Evolutionary conservation across 2,888 invertebrate genomes (phyloP).

Genomic region (Stomorhina lunata): DNA sequence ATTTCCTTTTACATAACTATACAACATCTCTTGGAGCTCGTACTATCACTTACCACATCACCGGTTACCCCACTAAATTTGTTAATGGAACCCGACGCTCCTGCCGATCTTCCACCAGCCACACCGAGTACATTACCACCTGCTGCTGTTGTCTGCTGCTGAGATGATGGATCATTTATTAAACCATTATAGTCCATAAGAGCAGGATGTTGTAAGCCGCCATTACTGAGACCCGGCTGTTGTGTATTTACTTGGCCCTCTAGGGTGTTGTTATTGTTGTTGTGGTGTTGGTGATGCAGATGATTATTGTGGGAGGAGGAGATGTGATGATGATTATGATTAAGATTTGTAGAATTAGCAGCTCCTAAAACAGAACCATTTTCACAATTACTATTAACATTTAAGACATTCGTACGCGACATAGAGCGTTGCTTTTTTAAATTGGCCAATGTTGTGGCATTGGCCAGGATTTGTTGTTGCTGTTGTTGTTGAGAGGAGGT

Average conservation of each 20-base stretch:
- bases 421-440: slow-evolving; percentile 95
- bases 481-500: slow-evolving; percentile 23
- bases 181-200: slow-evolving; percentile 77
- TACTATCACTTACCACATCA: slow-evolving; percentile 87
- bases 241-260: slow-evolving; percentile 69
- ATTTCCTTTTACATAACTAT: slow-evolving; percentile 83
- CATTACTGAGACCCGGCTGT: slow-evolving; percentile 75
- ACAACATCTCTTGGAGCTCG: slow-evolving; percentile 87
- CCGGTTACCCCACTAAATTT: slow-evolving; percentile 88
- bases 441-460: slow-evolving; percentile 90
- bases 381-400: slow-evolving; percentile 78
- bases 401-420: slow-evolving; percentile 82
- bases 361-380: slow-evolving; percentile 80
- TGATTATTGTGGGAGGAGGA: slow-evolving; percentile 73
- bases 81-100: slow-evolving; percentile 70
- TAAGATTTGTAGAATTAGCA: slow-evolving; percentile 69
- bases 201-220: slow-evolving; percentile 77
- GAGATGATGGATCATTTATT: slow-evolving; percentile 65
- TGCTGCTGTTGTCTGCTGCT: slow-evolving; percentile 69
- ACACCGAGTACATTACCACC: slow-evolving; percentile 15
- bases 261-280: slow-evolving; percentile 46
- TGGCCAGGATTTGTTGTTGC: slow-evolving; percentile 68
- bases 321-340: slow-evolving; percentile 57
- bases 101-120: slow-evolving; percentile 44
- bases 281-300: slow-evolving; percentile 80